phyloP scores from a whole-genome alignment of 2,888 invertebrate species.

The Psococerastis gibbosa region DNA sequence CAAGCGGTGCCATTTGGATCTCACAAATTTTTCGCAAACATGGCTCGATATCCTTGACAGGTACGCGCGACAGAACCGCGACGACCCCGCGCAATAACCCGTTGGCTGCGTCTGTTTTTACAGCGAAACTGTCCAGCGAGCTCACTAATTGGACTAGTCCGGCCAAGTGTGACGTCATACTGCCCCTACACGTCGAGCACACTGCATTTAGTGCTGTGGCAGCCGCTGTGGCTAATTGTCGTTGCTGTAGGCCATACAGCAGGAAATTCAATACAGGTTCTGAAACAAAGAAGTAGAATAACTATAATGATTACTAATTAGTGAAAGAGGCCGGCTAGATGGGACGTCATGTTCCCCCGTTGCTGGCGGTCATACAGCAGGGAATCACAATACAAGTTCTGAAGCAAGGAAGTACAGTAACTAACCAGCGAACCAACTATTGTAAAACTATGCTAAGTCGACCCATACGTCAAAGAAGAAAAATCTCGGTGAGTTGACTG shows the following conservation, averaged over 20 bases:
- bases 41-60: conserved; percentile 36
- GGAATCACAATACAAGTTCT: conserved; percentile 66
- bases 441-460: no score
- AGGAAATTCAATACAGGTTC: conserved; percentile 68
- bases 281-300: conserved; percentile 23
- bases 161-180: conserved; percentile 56
- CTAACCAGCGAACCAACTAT: no score
- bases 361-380: conserved; percentile 54
- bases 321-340: conserved; percentile 48
- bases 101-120: conserved; percentile 55
- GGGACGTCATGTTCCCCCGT: conserved; percentile 50
- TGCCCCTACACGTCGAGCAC: conserved; percentile 59
- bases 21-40: conserved; percentile 62
- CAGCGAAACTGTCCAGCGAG: conserved; percentile 48
- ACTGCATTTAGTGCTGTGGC: conserved; percentile 72
- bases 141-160: conserved; percentile 50
- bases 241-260: conserved; percentile 49
- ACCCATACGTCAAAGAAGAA: no score
- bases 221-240: conserved; percentile 56
- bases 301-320: no score
- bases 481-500: no score
- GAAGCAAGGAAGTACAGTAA: conserved; percentile 19
- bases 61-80: conserved; percentile 37
- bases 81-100: conserved; percentile 51
- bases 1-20: conserved; percentile 51